Conservation (phyloP, 2,797 vertebrate genomes). For the Threskiornis aethiopicus region DNA sequence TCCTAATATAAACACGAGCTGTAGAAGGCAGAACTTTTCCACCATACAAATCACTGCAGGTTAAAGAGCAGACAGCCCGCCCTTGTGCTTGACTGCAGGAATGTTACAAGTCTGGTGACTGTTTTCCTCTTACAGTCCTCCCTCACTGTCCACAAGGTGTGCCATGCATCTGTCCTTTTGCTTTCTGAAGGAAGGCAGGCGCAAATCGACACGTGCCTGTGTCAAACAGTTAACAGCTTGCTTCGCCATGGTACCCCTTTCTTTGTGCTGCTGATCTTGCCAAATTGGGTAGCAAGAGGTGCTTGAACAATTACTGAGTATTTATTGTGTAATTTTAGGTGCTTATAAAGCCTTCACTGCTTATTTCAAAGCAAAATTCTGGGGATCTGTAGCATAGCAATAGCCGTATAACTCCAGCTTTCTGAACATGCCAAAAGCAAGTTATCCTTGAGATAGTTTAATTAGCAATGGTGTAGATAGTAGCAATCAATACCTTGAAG, state of each 20-base stretch:
- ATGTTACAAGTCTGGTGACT: not conserved
- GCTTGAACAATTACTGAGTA: constrained; percentile 26
- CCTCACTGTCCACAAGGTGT: not conserved
- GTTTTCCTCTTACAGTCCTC: not conserved
- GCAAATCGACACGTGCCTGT: not conserved
- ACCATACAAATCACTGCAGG: not conserved
- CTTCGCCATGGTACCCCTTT: not conserved
- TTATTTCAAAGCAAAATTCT: constrained; percentile 30
- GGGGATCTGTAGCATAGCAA: constrained; percentile 45
- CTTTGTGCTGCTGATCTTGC: constrained; percentile 17
- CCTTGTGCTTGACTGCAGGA: not conserved
- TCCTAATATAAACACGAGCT: not conserved
- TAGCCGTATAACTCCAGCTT: constrained; percentile 39
- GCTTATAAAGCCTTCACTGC: constrained; percentile 17
- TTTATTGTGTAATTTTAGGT: constrained; percentile 37
- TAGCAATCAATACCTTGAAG: not conserved
- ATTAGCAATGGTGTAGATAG: not conserved
- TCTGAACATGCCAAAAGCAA: constrained; percentile 1
- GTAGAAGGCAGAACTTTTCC: not conserved
- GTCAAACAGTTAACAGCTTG: not conserved
- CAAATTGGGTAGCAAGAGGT: constrained; percentile 16
- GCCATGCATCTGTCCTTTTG: not conserved
- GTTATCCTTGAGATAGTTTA: not conserved
- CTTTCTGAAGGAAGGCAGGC: not conserved
- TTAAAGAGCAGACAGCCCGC: not conserved